Percentiles rank a stretch among this genome's conserved stretches.
Conservation (phyloP, 2,888 invertebrate genomes). For the Sipha maydis region DNA sequence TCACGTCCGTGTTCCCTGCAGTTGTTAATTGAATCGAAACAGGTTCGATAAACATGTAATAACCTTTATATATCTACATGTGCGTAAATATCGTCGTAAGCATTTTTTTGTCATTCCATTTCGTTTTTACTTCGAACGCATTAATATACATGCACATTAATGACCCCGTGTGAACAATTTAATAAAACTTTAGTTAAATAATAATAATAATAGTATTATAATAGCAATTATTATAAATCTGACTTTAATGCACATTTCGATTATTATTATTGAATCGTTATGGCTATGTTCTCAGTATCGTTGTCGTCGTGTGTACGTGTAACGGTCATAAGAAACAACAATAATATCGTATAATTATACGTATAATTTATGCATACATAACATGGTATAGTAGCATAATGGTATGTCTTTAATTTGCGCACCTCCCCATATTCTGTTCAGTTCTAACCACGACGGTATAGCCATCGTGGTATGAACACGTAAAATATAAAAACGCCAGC, state of each 20-base stretch:
- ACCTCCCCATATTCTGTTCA: too few relatives aligned
- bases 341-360: neutral
- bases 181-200: neutral
- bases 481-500: neutral
- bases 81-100: neutral
- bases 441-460: too few relatives aligned
- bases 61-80: neutral
- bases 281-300: neutral
- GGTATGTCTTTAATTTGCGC: too few relatives aligned
- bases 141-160: neutral
- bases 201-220: neutral
- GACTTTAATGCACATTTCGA: neutral
- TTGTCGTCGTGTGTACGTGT: too few relatives aligned
- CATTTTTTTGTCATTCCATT: neutral
- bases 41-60: slow-evolving; percentile 2
- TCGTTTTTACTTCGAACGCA: neutral
- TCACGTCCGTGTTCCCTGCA: neutral
- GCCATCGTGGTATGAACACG: too few relatives aligned
- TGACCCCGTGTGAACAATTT: neutral
- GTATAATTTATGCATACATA: neutral
- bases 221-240: neutral
- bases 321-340: neutral
- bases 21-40: slow-evolving; percentile 13
- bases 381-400: neutral
- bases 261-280: slow-evolving; percentile 1